Percentiles rank a stretch among this genome's conserved stretches.
Conservation (phyloP, 2,888 invertebrate species). For the Bedellia somnulentella region DNA sequence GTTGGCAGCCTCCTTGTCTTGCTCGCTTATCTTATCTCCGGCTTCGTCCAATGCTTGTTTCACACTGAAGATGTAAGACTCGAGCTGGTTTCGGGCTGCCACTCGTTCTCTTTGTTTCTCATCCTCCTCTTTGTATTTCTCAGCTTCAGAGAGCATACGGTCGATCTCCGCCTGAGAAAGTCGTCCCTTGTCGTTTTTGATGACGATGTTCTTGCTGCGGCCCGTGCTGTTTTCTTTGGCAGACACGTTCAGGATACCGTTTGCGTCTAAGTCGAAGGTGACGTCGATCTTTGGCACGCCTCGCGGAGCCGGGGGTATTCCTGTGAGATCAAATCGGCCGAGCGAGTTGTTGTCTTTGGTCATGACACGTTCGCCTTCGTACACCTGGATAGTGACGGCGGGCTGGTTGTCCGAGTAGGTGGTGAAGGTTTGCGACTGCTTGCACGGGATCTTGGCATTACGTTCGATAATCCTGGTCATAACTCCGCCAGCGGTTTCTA, state of each 20-base stretch:
- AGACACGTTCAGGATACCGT: conserved; percentile 81
- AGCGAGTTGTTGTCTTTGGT: conserved; percentile 75
- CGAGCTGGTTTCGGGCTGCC: conserved; percentile 70
- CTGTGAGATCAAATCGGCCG: conserved; percentile 66
- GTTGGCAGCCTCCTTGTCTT: conserved; percentile 64
- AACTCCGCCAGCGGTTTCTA: conserved; percentile 79
- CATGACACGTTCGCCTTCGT: conserved; percentile 79
- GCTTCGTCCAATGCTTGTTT: conserved; percentile 69
- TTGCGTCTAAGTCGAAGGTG: conserved; percentile 76
- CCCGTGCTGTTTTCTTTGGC: conserved; percentile 72
- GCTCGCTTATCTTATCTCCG: conserved; percentile 60
- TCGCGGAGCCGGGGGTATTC: conserved; percentile 70
- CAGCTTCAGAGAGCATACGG: conserved; percentile 75
- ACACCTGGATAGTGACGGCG: conserved; percentile 72
- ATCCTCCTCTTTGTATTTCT: conserved; percentile 73
- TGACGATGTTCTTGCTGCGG: conserved; percentile 74
- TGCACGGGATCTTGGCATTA: conserved; percentile 71
- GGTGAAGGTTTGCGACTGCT: conserved; percentile 72
- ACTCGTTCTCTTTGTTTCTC: conserved; percentile 69
- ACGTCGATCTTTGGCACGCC: conserved; percentile 71
- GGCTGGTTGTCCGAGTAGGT: conserved; percentile 83
- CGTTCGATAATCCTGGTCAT: conserved; percentile 77
- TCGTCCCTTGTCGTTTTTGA: conserved; percentile 81
- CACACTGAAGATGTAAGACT: conserved; percentile 69
- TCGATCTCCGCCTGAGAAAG: conserved; percentile 82